Evolutionary conservation across 2,113 vertebrate genomes (phyloP).

Genomic region (Noturus placidus): DNA sequence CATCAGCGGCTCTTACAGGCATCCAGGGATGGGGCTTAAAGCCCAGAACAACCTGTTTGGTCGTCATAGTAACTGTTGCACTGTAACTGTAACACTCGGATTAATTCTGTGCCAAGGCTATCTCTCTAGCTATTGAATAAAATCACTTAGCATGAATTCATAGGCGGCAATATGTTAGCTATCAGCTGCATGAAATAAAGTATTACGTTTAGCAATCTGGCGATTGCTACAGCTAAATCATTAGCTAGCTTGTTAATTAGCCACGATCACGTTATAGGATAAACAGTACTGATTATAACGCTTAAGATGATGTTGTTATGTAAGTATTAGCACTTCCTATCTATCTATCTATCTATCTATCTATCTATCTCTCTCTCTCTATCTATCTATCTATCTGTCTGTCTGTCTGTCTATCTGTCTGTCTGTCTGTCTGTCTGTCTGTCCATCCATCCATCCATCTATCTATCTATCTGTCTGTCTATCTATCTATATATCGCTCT

Average conservation of each 20-base stretch:
- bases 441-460: too few species aligned
- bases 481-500: too few species aligned
- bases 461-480: too few species aligned
- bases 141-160: not conserved
- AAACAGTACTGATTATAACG: not conserved
- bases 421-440: too few species aligned
- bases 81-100: not conserved
- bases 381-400: not conserved
- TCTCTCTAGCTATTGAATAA: not conserved
- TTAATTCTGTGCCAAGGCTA: not conserved
- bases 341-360: not conserved
- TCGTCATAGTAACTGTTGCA: not conserved
- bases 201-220: not conserved
- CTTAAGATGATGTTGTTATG: not conserved
- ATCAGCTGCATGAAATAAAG: not conserved
- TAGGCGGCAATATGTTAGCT: not conserved
- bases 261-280: not conserved
- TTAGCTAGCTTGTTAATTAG: not conserved
- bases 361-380: not conserved
- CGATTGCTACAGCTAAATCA: not conserved
- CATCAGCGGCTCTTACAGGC: not conserved
- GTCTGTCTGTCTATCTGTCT: not conserved
- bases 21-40: not conserved
- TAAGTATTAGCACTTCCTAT: not conserved
- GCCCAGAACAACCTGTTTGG: not conserved